These are phyloP conservation scores for Cloeon dipterum DNA, from an alignment of 2,888 invertebrate genomes.

Conservation along the genomic window DNA sequence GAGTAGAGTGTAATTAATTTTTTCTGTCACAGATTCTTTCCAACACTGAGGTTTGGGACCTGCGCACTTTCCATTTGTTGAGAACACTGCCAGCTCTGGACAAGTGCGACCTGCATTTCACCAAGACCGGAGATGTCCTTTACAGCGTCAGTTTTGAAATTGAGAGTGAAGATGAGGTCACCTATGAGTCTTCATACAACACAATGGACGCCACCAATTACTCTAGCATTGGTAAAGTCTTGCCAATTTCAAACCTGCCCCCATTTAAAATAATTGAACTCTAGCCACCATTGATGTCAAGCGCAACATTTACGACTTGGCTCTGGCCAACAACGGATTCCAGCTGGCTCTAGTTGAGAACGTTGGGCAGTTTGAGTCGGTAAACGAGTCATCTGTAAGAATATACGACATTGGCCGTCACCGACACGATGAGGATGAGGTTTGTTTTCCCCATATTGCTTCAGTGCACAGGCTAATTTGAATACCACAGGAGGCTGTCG, in stretches of 20 bases:
- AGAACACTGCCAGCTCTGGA: constrained; percentile 86
- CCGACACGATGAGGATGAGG: constrained; percentile 74
- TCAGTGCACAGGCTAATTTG: too few relatives aligned
- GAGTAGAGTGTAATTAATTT: background rate
- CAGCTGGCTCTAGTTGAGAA: constrained; percentile 84
- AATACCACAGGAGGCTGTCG: too few relatives aligned
- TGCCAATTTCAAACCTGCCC: background rate
- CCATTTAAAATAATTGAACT: constrained; percentile 10
- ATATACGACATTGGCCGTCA: constrained; percentile 80
- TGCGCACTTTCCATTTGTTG: constrained; percentile 79
- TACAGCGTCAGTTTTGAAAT: constrained; percentile 68
- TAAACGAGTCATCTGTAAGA: constrained; percentile 74
- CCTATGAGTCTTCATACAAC: constrained; percentile 80
- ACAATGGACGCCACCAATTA: constrained; percentile 89
- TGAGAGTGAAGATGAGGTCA: constrained; percentile 36
- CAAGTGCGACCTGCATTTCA: constrained; percentile 75
- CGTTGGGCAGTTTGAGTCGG: constrained; percentile 55
- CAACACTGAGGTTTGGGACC: constrained; percentile 96
- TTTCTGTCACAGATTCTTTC: constrained; percentile 48
- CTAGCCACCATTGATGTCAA: constrained; percentile 83
- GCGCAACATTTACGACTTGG: constrained; percentile 65
- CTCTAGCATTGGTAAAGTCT: constrained; percentile 50
- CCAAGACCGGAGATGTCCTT: constrained; percentile 62
- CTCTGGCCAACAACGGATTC: constrained; percentile 60
- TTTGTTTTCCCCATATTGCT: too few relatives aligned